Evolutionary conservation across 2,888 invertebrate genomes (phyloP), one percentile per base, ranked within the genome.

Genomic region (Drosophila rellima): DNA sequence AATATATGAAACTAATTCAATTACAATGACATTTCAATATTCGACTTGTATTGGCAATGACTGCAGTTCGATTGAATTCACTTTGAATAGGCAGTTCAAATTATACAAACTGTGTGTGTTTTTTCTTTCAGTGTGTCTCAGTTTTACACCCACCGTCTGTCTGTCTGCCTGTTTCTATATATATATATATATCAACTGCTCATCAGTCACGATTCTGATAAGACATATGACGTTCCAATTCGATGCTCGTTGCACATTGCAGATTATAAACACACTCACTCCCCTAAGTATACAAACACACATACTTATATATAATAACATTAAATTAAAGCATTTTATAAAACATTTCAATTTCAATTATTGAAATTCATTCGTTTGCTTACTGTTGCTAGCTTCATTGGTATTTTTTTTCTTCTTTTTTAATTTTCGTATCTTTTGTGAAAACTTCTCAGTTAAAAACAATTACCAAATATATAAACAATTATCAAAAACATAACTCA

Each of bases 151-250:
- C 13, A 18, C n/a, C 10, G 20, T 50, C 20, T n/a, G n/a, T n/a
- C 40, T 40, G 40, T 18, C 11, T 18, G 18, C 33, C 7, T n/a
- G 7, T 26, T 7, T 26, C 7, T n/a, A n/a, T n/a, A n/a, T n/a
- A n/a, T n/a, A n/a, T n/a, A n/a, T n/a, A n/a, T n/a, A 7, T 26
- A 54, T 54, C 23, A 26, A 33, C 20, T 33, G 37, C 40, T 59
- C 40, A 17, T 39, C 51, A 44, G 37, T 50, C 31, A 23, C 6
- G 26, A 20, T 47, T 76, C 47, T 80, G 78, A 79, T 79, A 80
- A 79, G 78, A 23, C 31, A 15, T 8, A 42, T 66, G 67, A 71
- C 71, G 76, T 45, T 68, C 63, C 80, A 56, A 40, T 72, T 80
- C 23, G 55, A 62, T 20, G 72, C 59, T 64, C 57, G 33, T 37